Evolutionary conservation across 1,140 invertebrate species (phyloP).

Genomic region (Oedothorax gibbosus): DNA sequence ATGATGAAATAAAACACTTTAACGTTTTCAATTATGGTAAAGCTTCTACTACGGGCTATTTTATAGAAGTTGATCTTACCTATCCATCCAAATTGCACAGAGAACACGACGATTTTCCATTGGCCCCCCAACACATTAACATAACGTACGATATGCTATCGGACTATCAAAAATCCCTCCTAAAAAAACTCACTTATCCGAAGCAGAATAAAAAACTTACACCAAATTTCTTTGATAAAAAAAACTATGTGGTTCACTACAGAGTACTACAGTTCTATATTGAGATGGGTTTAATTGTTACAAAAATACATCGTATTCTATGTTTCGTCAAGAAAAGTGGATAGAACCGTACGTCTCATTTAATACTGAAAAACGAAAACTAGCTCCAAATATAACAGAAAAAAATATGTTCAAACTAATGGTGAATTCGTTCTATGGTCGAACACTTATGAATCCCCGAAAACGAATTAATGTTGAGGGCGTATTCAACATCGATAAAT

Average conservation of each 20-base stretch:
- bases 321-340: slow-evolving; percentile 10
- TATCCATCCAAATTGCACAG: not conserved
- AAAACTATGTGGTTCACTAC: slow-evolving; percentile 12
- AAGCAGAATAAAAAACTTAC: not conserved
- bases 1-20: not conserved
- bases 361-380: slow-evolving; percentile 63
- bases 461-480: not conserved
- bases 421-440: slow-evolving; percentile 70
- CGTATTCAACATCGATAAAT: not conserved
- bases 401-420: slow-evolving; percentile 71
- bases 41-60: not conserved
- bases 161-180: not conserved
- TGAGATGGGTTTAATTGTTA: not conserved
- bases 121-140: not conserved
- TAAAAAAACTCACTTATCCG: not conserved
- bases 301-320: slow-evolving; percentile 15
- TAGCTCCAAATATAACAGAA: slow-evolving; percentile 68
- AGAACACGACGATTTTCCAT: not conserved
- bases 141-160: not conserved
- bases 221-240: not conserved
- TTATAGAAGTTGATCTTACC: not conserved
- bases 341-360: slow-evolving; percentile 18
- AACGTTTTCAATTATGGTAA: not conserved
- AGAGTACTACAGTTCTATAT: not conserved
- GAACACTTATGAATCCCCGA: slow-evolving; percentile 63